Evolutionary conservation across 2,888 invertebrate genomes (phyloP).

Genomic region (Camptogramma bilineatum): DNA sequence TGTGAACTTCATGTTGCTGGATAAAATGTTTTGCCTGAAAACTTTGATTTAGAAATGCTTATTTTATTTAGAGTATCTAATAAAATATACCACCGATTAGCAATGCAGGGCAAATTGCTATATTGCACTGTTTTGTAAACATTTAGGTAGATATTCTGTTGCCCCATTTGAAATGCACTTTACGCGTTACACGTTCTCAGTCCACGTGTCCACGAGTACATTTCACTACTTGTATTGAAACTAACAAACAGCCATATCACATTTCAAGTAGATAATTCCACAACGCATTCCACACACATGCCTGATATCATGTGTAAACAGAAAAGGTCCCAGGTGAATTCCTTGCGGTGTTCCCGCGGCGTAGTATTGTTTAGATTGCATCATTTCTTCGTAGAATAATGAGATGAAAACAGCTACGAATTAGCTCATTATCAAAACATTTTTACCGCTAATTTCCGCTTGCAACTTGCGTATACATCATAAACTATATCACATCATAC

Average conservation of each 20-base stretch:
- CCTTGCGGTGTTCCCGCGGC: slow-evolving; percentile 63
- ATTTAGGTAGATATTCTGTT: neutral
- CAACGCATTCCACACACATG: slow-evolving; percentile 42
- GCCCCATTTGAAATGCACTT: neutral
- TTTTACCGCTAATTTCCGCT: neutral
- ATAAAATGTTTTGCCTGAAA: too few relatives aligned
- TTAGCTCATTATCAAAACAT: neutral
- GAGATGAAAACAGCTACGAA: neutral
- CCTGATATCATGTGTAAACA: slow-evolving; percentile 48
- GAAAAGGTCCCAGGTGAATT: slow-evolving; percentile 62
- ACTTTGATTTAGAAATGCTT: too few relatives aligned
- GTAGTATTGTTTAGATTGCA: slow-evolving; percentile 26
- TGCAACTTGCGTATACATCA: neutral
- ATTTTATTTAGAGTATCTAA: too few relatives aligned
- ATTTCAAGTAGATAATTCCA: slow-evolving; percentile 62
- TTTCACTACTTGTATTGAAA: slow-evolving; percentile 24
- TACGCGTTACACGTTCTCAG: slow-evolving; percentile 44
- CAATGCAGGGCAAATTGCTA: too few relatives aligned
- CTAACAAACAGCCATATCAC: slow-evolving; percentile 56
- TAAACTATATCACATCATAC: too few relatives aligned
- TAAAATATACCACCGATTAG: too few relatives aligned
- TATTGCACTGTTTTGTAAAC: neutral
- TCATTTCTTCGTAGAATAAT: slow-evolving; percentile 21
- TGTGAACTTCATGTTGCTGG: too few relatives aligned
- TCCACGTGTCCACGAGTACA: slow-evolving; percentile 57